Percentiles rank a stretch among this genome's conserved stretches.
These are phyloP conservation scores for Euthynnus affinis DNA, from an alignment of 2,797 vertebrate genomes.

Conservation along the genomic window DNA sequence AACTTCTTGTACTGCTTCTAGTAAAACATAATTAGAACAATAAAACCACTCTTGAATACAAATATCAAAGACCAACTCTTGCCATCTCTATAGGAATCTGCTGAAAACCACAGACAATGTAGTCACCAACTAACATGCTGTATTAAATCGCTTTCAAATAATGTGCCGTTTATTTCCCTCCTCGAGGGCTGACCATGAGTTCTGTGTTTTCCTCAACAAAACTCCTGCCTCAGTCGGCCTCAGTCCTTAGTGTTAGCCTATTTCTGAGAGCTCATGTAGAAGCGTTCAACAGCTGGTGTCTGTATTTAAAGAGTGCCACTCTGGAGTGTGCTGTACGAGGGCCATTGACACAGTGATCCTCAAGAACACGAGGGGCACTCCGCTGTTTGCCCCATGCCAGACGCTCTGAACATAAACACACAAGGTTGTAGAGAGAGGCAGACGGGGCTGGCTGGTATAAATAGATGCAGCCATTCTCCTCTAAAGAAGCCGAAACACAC, in stretches of 20 bases:
- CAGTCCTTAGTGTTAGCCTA: slow-evolving; percentile 55
- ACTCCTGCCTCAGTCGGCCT: slow-evolving; percentile 52
- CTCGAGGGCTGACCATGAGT: slow-evolving; percentile 12
- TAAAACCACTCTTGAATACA: not conserved
- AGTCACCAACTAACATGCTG: slow-evolving; percentile 14
- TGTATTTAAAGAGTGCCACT: slow-evolving; percentile 80
- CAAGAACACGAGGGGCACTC: slow-evolving; percentile 74
- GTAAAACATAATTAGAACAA: slow-evolving; percentile 5
- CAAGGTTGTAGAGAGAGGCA: slow-evolving; percentile 74
- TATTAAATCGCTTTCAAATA: slow-evolving; percentile 38
- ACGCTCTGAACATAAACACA: slow-evolving; percentile 78
- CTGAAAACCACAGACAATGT: slow-evolving; percentile 17
- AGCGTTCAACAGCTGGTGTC: slow-evolving; percentile 78
- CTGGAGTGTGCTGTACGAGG: slow-evolving; percentile 70
- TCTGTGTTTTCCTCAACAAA: slow-evolving; percentile 54
- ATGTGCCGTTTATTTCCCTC: slow-evolving; percentile 43
- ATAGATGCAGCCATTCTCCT: slow-evolving; percentile 70
- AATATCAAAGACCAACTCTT: slow-evolving; percentile 5
- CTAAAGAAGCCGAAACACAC: slow-evolving; percentile 60
- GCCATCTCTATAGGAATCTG: slow-evolving; percentile 8
- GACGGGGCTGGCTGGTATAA: slow-evolving; percentile 66
- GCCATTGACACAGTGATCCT: slow-evolving; percentile 83
- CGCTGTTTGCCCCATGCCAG: slow-evolving; percentile 70
- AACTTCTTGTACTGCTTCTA: slow-evolving; percentile 6
- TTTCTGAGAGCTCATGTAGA: slow-evolving; percentile 70